These are phyloP conservation scores for Maccullochella peelii DNA, from an alignment of 2,113 vertebrate species.

Conservation along the genomic window DNA sequence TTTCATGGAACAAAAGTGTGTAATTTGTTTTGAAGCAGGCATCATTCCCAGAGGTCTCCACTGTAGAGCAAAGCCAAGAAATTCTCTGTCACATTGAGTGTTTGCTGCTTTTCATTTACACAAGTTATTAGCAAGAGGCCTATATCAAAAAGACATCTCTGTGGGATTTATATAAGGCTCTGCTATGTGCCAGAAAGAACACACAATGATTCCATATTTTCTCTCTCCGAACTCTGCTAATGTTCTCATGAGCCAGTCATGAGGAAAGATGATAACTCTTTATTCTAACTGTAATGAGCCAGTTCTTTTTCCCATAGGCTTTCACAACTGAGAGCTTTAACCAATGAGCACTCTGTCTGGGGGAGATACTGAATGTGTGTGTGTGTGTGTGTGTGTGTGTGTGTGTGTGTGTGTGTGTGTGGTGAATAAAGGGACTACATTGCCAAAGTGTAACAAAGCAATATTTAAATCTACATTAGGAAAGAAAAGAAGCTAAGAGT, in stretches of 20 bases:
- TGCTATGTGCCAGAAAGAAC: background rate
- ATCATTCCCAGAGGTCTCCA: conserved; percentile 6
- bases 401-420: background rate
- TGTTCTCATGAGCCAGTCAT: conserved; percentile 34
- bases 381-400: background rate
- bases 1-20: conserved; percentile 27
- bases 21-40: conserved; percentile 10
- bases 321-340: conserved; percentile 14
- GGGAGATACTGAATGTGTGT: background rate
- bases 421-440: background rate
- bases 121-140: conserved; percentile 5
- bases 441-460: conserved; percentile 35
- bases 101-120: conserved; percentile 36
- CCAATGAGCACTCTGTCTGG: conserved; percentile 26
- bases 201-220: conserved; percentile 2
- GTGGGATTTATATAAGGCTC: background rate
- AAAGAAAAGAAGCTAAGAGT: conserved; percentile 36
- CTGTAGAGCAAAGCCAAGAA: conserved; percentile 17
- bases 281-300: conserved; percentile 37
- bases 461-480: conserved; percentile 65
- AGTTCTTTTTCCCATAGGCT: conserved; percentile 30
- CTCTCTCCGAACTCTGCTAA: conserved; percentile 31
- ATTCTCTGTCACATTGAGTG: background rate
- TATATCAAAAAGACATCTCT: background rate
- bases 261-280: conserved; percentile 30